Percentiles rank a stretch among this genome's conserved stretches.
These are phyloP conservation scores for Desmodus rotundus DNA, from an alignment of 2,113 vertebrate genomes.

Conservation along the genomic window DNA sequence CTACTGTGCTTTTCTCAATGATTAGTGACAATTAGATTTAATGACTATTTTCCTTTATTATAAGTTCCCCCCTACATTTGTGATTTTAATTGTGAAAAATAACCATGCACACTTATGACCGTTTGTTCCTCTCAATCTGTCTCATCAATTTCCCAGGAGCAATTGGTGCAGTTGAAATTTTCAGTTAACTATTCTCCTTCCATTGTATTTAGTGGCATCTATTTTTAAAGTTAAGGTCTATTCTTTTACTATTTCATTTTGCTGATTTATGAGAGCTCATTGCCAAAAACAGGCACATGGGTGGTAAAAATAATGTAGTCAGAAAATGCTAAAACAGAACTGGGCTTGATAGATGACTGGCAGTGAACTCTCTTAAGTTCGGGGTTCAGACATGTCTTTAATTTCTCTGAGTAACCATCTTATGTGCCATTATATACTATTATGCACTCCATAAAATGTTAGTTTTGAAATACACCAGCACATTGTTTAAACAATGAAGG, in stretches of 20 bases:
- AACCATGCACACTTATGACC: background rate
- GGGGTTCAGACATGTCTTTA: background rate
- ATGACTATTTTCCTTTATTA: background rate
- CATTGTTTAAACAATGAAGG: background rate
- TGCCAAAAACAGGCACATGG: conserved; percentile 13
- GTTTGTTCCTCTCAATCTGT: background rate
- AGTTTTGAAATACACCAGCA: background rate
- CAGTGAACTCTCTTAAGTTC: conserved; percentile 22
- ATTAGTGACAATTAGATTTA: background rate
- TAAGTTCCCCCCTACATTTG: background rate
- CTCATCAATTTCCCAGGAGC: background rate
- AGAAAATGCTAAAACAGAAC: conserved; percentile 52
- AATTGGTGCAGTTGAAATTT: conserved; percentile 1
- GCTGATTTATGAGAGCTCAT: conserved; percentile 40
- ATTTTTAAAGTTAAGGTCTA: conserved; percentile 56
- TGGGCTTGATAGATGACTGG: background rate
- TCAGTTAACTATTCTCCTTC: background rate
- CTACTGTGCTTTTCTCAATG: background rate
- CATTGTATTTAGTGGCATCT: conserved; percentile 20
- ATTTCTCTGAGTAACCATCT: background rate
- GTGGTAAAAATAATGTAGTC: conserved; percentile 45
- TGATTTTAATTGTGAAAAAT: conserved; percentile 45
- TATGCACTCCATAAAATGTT: background rate
- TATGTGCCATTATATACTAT: background rate
- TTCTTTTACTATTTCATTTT: conserved; percentile 30